phyloP scores from a whole-genome alignment of 2,797 vertebrate genomes.

The Betta splendens region DNA sequence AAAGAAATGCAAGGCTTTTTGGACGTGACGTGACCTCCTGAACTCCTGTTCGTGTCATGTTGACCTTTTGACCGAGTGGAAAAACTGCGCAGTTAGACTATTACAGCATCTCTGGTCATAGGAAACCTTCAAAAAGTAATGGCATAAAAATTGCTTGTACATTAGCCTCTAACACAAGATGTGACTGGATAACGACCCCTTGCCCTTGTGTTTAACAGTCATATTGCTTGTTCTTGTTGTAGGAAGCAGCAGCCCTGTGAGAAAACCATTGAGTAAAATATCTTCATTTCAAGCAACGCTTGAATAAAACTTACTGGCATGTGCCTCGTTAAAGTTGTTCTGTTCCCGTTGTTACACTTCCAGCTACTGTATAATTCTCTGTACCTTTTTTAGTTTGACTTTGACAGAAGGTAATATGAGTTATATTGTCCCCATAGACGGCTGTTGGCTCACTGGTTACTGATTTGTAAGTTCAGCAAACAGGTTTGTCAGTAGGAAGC shows the following conservation, averaged over 20 bases:
- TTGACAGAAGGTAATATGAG: conserved; percentile 35
- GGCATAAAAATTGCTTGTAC: conserved; percentile 15
- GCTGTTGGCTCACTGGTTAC: conserved; percentile 53
- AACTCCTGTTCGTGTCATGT: too few relatives aligned
- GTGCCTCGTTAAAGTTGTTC: not conserved
- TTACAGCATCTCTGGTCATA: conserved; percentile 8
- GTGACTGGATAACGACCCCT: conserved; percentile 36
- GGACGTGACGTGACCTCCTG: conserved; percentile 64
- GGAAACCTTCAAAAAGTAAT: conserved; percentile 5
- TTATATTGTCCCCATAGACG: conserved; percentile 26
- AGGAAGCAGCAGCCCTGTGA: not conserved
- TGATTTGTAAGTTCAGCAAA: conserved; percentile 69
- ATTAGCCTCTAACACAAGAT: conserved; percentile 13
- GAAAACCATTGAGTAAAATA: conserved; percentile 5
- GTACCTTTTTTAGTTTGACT: conserved; percentile 35
- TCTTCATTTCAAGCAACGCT: not conserved
- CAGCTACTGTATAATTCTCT: conserved; percentile 1
- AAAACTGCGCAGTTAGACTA: conserved; percentile 4
- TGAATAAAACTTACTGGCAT: not conserved
- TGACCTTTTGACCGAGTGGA: conserved; percentile 65
- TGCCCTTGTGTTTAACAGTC: conserved; percentile 62
- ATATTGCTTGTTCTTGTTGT: conserved; percentile 8
- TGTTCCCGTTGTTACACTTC: conserved; percentile 14
- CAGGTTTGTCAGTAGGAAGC: conserved; percentile 67
- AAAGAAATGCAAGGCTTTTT: conserved; percentile 66